Conservation (phyloP, 2,888 invertebrate genomes). For the Coenonympha arcania region DNA sequence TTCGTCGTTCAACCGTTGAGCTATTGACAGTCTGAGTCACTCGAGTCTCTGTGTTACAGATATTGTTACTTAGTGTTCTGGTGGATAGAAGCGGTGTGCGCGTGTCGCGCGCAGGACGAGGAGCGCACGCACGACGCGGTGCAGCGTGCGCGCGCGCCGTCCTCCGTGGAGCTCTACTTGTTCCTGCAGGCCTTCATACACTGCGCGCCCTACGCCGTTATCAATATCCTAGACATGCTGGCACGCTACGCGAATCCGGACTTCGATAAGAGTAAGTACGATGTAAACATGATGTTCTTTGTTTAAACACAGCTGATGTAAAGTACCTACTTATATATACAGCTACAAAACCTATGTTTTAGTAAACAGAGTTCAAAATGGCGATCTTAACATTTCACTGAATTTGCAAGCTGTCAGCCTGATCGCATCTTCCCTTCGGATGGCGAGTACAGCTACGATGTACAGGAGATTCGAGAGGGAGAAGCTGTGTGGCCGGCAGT, state of each 20-base stretch:
- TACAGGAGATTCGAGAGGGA: constrained; percentile 87
- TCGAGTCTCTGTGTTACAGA: constrained; percentile 53
- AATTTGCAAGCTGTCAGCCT: constrained; percentile 79
- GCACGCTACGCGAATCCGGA: constrained; percentile 72
- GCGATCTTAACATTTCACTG: constrained; percentile 58
- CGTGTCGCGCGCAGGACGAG: constrained; percentile 67
- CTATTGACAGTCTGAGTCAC: too few species aligned
- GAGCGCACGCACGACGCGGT: constrained; percentile 76
- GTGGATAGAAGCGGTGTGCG: constrained; percentile 80
- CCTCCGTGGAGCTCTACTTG: constrained; percentile 82
- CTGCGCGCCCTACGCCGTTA: constrained; percentile 80
- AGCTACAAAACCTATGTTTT: background rate
- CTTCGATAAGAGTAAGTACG: constrained; percentile 76
- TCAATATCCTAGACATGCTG: constrained; percentile 74
- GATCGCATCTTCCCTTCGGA: constrained; percentile 77
- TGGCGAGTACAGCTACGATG: constrained; percentile 80
- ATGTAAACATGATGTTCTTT: background rate
- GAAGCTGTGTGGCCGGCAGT: constrained; percentile 79
- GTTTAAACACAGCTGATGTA: background rate
- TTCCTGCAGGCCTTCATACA: constrained; percentile 86
- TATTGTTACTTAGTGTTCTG: constrained; percentile 83
- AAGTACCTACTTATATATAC: background rate
- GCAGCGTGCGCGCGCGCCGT: constrained; percentile 74
- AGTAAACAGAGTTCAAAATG: too few species aligned
- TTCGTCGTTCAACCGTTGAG: too few species aligned